Conservation (phyloP, 2,797 vertebrate genomes). For the Sorex maritimensis region DNA sequence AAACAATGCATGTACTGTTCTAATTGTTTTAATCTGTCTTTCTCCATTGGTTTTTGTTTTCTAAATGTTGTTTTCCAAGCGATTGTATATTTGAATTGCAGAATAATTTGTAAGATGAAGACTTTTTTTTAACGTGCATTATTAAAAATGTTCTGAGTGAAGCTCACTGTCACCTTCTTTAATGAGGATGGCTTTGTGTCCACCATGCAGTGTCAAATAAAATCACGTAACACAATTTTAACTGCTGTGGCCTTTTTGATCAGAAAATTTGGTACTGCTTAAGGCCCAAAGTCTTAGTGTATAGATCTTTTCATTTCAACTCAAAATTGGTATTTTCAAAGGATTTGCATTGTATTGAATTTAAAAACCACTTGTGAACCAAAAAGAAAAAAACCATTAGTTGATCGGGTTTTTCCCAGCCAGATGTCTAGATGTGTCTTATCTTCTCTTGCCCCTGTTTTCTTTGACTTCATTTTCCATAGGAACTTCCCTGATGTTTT, state of each 20-base stretch:
- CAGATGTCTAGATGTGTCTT: conserved; percentile 38
- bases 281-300: conserved; percentile 78
- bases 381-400: neutral
- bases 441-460: neutral
- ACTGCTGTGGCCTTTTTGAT: conserved; percentile 88
- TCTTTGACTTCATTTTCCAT: conserved; percentile 53
- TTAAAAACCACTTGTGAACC: conserved; percentile 69
- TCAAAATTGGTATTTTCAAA: conserved; percentile 70
- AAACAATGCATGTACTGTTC: conserved; percentile 85
- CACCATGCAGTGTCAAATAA: conserved; percentile 88
- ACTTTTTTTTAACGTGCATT: conserved; percentile 91
- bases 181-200: conserved; percentile 88
- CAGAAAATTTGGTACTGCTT: conserved; percentile 73
- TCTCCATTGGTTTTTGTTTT: conserved; percentile 94
- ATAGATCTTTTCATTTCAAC: conserved; percentile 71
- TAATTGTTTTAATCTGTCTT: conserved; percentile 89
- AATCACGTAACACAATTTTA: conserved; percentile 87
- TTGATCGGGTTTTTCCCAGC: conserved; percentile 61
- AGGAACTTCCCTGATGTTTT: conserved; percentile 67
- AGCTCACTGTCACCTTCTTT: conserved; percentile 91
- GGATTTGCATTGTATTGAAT: conserved; percentile 62
- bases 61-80: conserved; percentile 92
- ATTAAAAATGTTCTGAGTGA: conserved; percentile 91
- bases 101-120: conserved; percentile 91
- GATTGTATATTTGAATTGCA: conserved; percentile 92